A percentile compares a stretch with the other conserved stretches of the same genome.
Evolutionary conservation across 1,140 invertebrate genomes (phyloP).

Genomic region (Drosophila athabasca): DNA sequence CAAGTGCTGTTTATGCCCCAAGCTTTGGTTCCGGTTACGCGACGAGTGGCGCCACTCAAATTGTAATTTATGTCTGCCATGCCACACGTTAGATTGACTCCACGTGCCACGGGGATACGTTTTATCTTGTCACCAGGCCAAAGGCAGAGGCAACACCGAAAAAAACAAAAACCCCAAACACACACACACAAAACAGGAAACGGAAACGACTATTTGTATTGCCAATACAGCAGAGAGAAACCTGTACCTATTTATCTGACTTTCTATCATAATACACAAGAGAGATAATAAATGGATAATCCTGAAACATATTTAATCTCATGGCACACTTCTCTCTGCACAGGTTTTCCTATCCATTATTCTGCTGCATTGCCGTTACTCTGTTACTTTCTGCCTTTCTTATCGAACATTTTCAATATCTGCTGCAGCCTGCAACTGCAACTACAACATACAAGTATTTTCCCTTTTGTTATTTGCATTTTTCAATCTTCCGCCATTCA

Average conservation of each 20-base stretch:
- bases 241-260: too few relatives aligned
- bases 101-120: slow-evolving; percentile 53
- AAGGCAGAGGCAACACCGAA: slow-evolving; percentile 52
- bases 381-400: background rate
- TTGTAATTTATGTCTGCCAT: slow-evolving; percentile 73
- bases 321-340: too few relatives aligned
- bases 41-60: slow-evolving; percentile 57
- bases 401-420: slow-evolving; percentile 26
- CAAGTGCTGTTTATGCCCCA: slow-evolving; percentile 67
- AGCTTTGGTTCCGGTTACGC: slow-evolving; percentile 46
- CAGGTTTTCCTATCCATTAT: too few relatives aligned
- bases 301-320: too few relatives aligned
- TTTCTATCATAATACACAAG: too few relatives aligned
- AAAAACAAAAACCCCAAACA: slow-evolving; percentile 1
- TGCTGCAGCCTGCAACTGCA: slow-evolving; percentile 6
- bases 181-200: slow-evolving; percentile 18
- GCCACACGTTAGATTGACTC: slow-evolving; percentile 73
- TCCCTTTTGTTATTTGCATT: slow-evolving; percentile 51
- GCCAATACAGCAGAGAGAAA: slow-evolving; percentile 7
- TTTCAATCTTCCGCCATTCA: slow-evolving; percentile 49
- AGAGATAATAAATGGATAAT: too few relatives aligned
- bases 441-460: slow-evolving; percentile 12
- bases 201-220: slow-evolving; percentile 63
- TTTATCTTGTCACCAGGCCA: slow-evolving; percentile 66
- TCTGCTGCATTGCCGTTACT: background rate